Conservation (phyloP, 2,797 vertebrate genomes). For the Lemur catta region DNA sequence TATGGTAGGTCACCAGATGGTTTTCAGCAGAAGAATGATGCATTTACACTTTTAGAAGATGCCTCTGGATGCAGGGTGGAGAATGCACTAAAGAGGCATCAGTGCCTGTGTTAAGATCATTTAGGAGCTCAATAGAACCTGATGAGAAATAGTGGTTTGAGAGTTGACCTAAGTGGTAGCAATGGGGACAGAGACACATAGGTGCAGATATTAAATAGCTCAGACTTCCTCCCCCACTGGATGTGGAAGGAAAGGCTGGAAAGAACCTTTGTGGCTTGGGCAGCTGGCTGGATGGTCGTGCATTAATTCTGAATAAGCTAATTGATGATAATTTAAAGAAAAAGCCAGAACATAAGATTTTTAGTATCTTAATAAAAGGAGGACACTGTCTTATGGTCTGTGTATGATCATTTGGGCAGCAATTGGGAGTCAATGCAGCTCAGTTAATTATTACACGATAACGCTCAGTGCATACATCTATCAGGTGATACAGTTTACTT, state of each 20-base stretch:
- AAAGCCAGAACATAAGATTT: neutral
- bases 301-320: neutral
- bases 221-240: neutral
- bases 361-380: neutral
- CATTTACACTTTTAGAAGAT: neutral
- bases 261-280: neutral
- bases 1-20: neutral
- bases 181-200: neutral
- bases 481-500: conserved; percentile 15
- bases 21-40: neutral
- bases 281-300: neutral
- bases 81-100: neutral
- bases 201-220: neutral
- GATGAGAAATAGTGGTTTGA: neutral
- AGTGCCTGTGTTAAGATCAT: neutral
- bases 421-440: neutral
- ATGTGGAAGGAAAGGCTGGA: neutral
- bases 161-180: neutral
- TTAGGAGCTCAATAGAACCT: neutral
- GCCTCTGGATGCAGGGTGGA: neutral
- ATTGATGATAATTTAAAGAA: neutral
- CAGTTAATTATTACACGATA: neutral
- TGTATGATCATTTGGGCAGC: neutral
- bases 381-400: neutral
- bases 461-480: neutral